Evolutionary conservation across 2,888 invertebrate genomes (phyloP), one percentile per base, ranked within the genome.

Genomic region (Chloroclystis v-ata): DNA sequence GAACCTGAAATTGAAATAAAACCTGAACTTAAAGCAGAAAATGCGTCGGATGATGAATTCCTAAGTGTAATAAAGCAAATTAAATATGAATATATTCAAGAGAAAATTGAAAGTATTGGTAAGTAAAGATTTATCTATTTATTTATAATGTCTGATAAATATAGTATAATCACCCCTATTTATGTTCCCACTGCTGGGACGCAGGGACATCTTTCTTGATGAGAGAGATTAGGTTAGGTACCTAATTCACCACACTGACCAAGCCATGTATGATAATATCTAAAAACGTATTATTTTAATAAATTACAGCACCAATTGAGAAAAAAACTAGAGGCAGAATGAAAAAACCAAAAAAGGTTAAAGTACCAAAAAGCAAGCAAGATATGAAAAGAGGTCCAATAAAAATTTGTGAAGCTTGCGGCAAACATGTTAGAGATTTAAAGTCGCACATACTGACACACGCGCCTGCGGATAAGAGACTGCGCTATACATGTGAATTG

Each of bases 351-450:
- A 66, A 48, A 4, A 43, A 29, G 10, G 29, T 44, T 12, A 49
- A 44, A 28, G 7, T 28, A 32, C 43, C 40, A 20, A 44, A 53
- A 13, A 28, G 25, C 49, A 39, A 47, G 52, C 14, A 54, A 37
- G 37, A 41, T 6, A 7, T 32, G 8, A 51, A 46, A 39, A 57
- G 11, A 7, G 42, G 46, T 2, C 30, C 33, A 0, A 40, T 48
- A 38, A 56, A 72, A 54, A 61, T 85, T 10, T 86, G 86, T 53
- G 82, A 78, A 1, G 75, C 78, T 47, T 86, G 86, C 37, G 86
- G 86, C 0, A 76, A 78, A 35, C 59, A 63, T 0, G 81, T 84
- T 0, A 62, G 63, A 1, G 71, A 82, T 42, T 43, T 86, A 4
- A 76, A 69, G 26, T 55, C 65, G 0, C 86, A 86, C 24, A 56